Base-by-base conservation (phyloP, 2,113 vertebrate species). In the Aptenodytes patagonicus region DNA sequence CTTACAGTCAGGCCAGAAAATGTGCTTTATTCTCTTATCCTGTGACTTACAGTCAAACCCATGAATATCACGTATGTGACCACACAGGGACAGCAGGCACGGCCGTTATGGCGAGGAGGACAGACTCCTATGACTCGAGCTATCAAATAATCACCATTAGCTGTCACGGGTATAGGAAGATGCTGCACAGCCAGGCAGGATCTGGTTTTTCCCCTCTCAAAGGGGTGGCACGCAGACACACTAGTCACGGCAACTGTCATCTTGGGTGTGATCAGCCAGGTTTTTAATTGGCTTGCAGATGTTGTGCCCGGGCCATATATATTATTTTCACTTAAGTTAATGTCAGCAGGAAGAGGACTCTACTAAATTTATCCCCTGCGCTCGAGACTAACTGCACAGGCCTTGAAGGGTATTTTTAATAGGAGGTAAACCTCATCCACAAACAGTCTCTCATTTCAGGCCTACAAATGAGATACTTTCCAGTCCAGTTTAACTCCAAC, bases 391-490 rank as follows among this genome's bases (percentile, higher is more conserved):
- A 90, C 76, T 57, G 78, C 92, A 87, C 52, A 91, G 83, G 91
- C 89, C 77, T 94, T 47, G 77, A 82, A 95, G 89, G 66, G 91
- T 95, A 94, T 94, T 97, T 97, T 96, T 97, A 95, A 96, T 96
- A 72, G 87, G 92, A 97, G 94, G 94, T 88, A 97, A 97, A 97
- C 94, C 96, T 97, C 94, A 87, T 54, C 93, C 94, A 77, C 89
- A 93, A 91, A 87, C 77, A 89, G 73, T 28, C 93, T 95, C 95
- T 96, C 94, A 95, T 97, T 97, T 97, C 95, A 94, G 71, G 58
- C 75, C 87, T 97, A 85, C 95, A 91, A 87, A 97, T 87, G 93
- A 96, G 93, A 95, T 84, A 96, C 91, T 96, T 97, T 96, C 96
- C 94, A 96, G 89, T 38, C 82, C 69, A 87, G 78, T 85, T 95